These are phyloP conservation scores for Porites rus DNA, from an alignment of 92 coral and sea anemone genomes.

Conservation along the genomic window DNA sequence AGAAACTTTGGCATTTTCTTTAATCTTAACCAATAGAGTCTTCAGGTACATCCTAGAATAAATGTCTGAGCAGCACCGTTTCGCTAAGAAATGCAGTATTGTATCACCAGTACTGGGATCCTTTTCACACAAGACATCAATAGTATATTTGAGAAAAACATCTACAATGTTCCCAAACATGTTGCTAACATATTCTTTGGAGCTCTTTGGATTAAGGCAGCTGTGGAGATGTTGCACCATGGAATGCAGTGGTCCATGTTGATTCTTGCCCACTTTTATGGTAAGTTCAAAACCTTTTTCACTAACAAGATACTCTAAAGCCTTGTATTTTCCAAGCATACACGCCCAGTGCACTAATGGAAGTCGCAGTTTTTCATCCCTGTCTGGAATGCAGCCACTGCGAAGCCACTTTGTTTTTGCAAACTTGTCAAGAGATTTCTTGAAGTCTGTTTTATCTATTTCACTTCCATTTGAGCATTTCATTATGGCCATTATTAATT, in stretches of 20 bases:
- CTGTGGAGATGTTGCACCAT: conserved; percentile 10
- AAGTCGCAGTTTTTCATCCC: conserved; percentile 41
- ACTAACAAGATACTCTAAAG: conserved; percentile 17
- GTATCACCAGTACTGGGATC: conserved; percentile 23
- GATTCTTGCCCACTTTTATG: conserved; percentile 4
- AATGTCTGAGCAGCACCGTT: conserved; percentile 5
- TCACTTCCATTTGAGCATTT: conserved; percentile 12
- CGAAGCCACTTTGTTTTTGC: conserved; percentile 53
- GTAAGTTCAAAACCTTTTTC: conserved; percentile 32
- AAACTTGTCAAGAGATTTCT: conserved; percentile 42
- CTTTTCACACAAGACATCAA: conserved; percentile 23
- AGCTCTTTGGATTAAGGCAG: conserved; percentile 14
- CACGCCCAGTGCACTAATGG: conserved; percentile 78
- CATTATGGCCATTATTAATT: conserved; percentile 43
- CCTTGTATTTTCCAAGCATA: conserved; percentile 55
- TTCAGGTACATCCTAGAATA: conserved; percentile 13
- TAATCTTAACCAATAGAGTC: conserved; percentile 15
- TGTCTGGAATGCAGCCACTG: conserved; percentile 47
- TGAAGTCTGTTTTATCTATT: conserved; percentile 35
- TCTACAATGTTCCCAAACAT: conserved; percentile 28
- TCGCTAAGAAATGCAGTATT: conserved; percentile 37
- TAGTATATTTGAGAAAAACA: conserved; percentile 15
- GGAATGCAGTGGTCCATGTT: conserved; percentile 29
- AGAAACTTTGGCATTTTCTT: conserved; percentile 11
- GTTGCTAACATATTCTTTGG: not conserved